These are phyloP conservation scores for Dexiosoma caninum DNA, from an alignment of 2,888 invertebrate species.

Conservation along the genomic window DNA sequence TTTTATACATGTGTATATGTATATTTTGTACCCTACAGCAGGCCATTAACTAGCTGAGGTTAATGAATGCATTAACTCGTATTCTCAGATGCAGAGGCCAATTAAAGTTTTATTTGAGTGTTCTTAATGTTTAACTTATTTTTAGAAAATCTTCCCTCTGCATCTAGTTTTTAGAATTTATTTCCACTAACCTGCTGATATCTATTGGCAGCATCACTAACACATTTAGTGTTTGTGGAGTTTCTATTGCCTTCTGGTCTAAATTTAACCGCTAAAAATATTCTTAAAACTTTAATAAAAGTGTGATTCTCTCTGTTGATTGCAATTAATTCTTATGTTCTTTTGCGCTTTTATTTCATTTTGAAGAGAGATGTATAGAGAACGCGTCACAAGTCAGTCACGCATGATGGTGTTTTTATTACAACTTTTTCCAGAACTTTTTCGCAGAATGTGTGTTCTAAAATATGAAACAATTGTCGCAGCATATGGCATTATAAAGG, in stretches of 20 bases:
- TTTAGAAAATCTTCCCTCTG: neutral
- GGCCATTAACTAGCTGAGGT: neutral
- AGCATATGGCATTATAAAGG: no score
- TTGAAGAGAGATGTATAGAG: no score
- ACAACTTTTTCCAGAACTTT: no score
- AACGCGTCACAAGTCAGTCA: no score
- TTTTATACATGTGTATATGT: neutral
- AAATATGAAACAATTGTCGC: no score
- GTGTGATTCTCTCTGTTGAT: no score
- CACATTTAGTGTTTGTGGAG: neutral
- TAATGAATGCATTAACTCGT: no score
- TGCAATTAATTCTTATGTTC: neutral
- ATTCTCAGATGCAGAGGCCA: neutral
- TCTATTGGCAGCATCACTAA: conserved; percentile 7
- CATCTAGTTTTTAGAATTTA: neutral
- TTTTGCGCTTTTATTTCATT: no score
- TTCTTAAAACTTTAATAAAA: neutral
- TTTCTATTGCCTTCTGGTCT: neutral
- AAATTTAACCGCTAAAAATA: neutral
- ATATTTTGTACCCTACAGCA: neutral
- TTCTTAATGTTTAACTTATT: neutral
- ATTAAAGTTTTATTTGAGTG: neutral
- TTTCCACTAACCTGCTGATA: conserved; percentile 31
- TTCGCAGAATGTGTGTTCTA: no score
- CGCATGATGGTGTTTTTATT: no score